phyloP scores from a whole-genome alignment of 2,797 vertebrate species.

The Sphenodon punctatus region DNA sequence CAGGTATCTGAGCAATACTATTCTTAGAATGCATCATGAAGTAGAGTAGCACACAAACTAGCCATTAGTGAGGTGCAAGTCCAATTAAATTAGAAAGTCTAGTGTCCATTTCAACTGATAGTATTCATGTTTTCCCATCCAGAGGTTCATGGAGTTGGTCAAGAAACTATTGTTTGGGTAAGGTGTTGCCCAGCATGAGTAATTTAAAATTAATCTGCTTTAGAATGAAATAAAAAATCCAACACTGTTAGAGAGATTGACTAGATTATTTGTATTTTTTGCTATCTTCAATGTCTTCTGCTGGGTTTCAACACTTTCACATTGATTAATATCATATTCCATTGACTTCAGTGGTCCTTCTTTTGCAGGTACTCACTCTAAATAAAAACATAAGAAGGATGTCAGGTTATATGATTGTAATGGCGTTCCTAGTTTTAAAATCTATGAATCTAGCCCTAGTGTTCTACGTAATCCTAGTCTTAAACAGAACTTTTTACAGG shows the following conservation, averaged over 20 bases:
- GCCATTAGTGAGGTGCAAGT: too few species aligned
- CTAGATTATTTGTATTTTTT: not conserved
- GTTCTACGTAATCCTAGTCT: not conserved
- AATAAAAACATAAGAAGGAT: not conserved
- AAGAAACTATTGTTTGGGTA: conserved; percentile 7
- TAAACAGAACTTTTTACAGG: not conserved
- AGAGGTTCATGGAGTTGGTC: conserved; percentile 29
- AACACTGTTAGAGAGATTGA: conserved; percentile 18
- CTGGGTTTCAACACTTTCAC: too few species aligned
- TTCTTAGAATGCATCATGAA: too few species aligned
- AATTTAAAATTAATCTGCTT: conserved; percentile 29
- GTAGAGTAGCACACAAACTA: too few species aligned
- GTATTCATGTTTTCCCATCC: too few species aligned
- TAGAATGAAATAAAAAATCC: conserved; percentile 26
- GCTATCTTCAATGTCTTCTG: not conserved
- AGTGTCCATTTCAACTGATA: too few species aligned
- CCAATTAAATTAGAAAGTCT: too few species aligned
- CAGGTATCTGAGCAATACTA: too few species aligned
- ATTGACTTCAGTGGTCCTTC: not conserved
- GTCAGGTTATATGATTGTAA: too few species aligned
- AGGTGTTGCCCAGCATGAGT: conserved; percentile 2
- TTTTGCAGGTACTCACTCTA: not conserved
- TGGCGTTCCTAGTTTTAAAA: too few species aligned
- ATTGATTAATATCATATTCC: too few species aligned
- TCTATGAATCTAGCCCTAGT: not conserved